Conservation (phyloP, 1,140 invertebrate species). For the Bombus huntii region DNA sequence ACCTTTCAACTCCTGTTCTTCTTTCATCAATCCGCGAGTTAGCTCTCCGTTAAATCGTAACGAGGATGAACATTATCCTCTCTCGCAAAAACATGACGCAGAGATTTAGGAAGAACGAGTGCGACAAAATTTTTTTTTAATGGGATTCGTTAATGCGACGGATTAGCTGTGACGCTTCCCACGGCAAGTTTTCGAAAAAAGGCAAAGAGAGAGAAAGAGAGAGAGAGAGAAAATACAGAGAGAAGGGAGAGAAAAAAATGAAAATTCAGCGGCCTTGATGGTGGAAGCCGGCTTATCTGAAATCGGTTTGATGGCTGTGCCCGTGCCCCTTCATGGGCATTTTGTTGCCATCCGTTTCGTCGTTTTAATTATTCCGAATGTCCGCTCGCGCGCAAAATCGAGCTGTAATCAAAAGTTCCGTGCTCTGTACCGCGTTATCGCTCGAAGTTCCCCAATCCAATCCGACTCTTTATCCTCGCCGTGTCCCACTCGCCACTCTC, state of each 20-base stretch:
- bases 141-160: constrained; percentile 28
- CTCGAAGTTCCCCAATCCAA: constrained; percentile 11
- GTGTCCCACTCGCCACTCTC: neutral
- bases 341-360: constrained; percentile 19
- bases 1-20: neutral
- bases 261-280: constrained; percentile 14
- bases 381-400: constrained; percentile 11
- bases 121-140: constrained; percentile 25
- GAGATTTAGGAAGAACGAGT: neutral
- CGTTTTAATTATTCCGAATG: constrained; percentile 64
- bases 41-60: neutral
- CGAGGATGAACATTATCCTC: neutral
- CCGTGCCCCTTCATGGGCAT: neutral
- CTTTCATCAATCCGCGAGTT: neutral
- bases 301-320: constrained; percentile 28
- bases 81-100: neutral
- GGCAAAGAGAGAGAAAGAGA: neutral
- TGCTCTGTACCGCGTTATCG: neutral
- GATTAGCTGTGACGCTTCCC: constrained; percentile 37
- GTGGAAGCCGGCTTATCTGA: constrained; percentile 37
- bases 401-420: constrained; percentile 35
- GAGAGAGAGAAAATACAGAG: neutral
- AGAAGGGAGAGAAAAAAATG: neutral
- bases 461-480: constrained; percentile 5
- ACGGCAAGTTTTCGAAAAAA: neutral